Percentiles rank a stretch among this genome's conserved stretches.
Evolutionary conservation across 2,888 invertebrate species (phyloP).

Genomic region (Andricus quercusramuli): DNA sequence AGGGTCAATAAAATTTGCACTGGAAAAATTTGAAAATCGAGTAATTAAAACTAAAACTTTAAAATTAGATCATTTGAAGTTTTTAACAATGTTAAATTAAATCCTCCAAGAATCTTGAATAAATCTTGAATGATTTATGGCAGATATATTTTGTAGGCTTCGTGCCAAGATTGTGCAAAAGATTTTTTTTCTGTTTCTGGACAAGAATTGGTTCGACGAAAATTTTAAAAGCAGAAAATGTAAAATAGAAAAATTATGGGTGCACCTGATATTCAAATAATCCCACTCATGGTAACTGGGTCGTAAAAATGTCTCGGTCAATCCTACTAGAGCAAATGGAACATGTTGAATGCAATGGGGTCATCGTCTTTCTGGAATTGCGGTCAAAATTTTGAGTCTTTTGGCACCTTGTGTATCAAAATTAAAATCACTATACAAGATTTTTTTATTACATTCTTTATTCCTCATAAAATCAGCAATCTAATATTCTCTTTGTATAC

Average conservation of each 20-base stretch:
- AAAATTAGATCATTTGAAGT: too few species aligned
- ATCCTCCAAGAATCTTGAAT: too few species aligned
- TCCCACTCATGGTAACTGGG: constrained; percentile 21
- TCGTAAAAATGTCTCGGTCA: constrained; percentile 20
- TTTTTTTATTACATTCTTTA: background rate
- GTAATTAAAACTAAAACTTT: too few species aligned
- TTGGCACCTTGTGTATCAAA: background rate
- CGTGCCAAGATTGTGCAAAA: too few species aligned
- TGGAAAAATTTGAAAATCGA: too few species aligned
- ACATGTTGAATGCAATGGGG: constrained; percentile 24
- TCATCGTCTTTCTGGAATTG: constrained; percentile 22
- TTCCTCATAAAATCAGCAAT: too few species aligned
- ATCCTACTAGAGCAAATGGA: constrained; percentile 20
- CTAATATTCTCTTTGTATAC: too few species aligned
- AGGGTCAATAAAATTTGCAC: too few species aligned
- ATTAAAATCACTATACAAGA: background rate
- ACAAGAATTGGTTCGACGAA: background rate
- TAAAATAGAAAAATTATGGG: background rate
- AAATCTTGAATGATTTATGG: too few species aligned
- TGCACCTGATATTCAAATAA: constrained; percentile 21
- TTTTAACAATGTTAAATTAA: too few species aligned
- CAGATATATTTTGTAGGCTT: too few species aligned
- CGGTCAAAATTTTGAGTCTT: constrained; percentile 22
- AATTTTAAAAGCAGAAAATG: background rate
- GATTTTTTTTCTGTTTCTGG: too few species aligned